Percentiles rank a stretch among this genome's conserved stretches.
Evolutionary conservation across 1,140 invertebrate genomes (phyloP).

Genomic region (Gyrodactylus salaris): DNA sequence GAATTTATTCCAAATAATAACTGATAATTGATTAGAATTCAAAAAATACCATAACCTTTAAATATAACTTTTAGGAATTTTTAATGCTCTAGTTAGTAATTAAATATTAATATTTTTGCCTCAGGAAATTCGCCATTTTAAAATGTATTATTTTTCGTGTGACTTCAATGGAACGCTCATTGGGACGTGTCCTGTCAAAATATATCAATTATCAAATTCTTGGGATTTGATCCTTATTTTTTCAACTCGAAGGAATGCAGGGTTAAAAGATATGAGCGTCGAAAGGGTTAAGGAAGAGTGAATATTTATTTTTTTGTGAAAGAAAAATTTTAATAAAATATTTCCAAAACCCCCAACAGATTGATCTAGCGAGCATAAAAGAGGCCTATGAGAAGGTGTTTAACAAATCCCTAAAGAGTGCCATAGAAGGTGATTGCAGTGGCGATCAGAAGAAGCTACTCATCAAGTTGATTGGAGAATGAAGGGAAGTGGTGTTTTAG

Average conservation of each 20-base stretch:
- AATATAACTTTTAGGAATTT: too few relatives aligned
- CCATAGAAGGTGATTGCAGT: neutral
- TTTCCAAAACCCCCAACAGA: neutral
- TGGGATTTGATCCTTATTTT: too few relatives aligned
- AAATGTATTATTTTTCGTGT: too few relatives aligned
- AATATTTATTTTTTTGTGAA: neutral
- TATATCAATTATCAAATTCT: neutral
- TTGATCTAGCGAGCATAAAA: neutral
- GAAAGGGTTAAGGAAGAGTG: neutral
- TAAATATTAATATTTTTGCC: too few relatives aligned
- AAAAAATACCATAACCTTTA: too few relatives aligned
- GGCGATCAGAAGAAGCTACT: neutral
- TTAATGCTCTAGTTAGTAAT: too few relatives aligned
- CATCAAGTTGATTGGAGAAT: neutral
- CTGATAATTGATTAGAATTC: too few relatives aligned
- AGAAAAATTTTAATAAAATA: neutral
- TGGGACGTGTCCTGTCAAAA: neutral
- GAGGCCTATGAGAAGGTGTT: neutral
- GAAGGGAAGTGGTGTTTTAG: neutral
- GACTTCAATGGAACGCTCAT: too few relatives aligned
- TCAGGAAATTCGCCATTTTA: too few relatives aligned
- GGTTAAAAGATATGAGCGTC: neutral
- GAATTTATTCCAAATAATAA: too few relatives aligned
- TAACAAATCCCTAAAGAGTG: neutral
- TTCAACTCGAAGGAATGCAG: too few relatives aligned